These are phyloP conservation scores for Ennomos fuscantarius DNA, from an alignment of 2,888 invertebrate genomes.

Conservation along the genomic window DNA sequence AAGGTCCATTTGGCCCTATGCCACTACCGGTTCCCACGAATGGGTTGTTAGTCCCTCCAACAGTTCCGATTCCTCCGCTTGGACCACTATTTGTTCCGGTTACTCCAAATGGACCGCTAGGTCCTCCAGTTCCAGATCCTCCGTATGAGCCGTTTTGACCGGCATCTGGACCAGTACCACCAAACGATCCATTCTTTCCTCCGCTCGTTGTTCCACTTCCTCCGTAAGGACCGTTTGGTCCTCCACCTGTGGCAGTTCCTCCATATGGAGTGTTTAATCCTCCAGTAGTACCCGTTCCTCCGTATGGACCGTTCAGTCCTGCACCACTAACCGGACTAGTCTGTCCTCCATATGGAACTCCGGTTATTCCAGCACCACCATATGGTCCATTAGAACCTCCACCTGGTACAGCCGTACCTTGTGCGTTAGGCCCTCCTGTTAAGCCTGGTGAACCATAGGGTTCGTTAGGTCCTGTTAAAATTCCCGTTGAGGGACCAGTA, in stretches of 20 bases:
- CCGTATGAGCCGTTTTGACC: conserved; percentile 5
- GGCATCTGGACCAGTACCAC: conserved; percentile 3
- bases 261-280: conserved; percentile 5
- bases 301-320: conserved; percentile 1
- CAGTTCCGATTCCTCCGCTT: background rate
- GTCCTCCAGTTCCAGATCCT: conserved; percentile 12
- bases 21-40: conserved; percentile 5
- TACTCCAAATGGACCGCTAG: conserved; percentile 14
- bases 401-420: no score
- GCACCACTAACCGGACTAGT: background rate
- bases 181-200: conserved; percentile 2
- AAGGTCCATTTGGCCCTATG: conserved; percentile 3
- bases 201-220: conserved; percentile 2
- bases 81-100: conserved; percentile 10
- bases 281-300: conserved; percentile 3
- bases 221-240: conserved; percentile 12
- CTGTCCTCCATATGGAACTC: conserved; percentile 2
- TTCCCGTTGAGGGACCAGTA: background rate
- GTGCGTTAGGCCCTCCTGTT: no score
- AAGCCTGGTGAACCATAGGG: background rate
- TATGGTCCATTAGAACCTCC: background rate
- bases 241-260: conserved; percentile 6
- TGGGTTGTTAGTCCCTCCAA: conserved; percentile 1
- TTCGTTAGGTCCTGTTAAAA: background rate
- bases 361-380: background rate